Evolutionary conservation across 1,140 invertebrate genomes (phyloP), one percentile per base, ranked within the genome.

Genomic region (Chelonus insularis): DNA sequence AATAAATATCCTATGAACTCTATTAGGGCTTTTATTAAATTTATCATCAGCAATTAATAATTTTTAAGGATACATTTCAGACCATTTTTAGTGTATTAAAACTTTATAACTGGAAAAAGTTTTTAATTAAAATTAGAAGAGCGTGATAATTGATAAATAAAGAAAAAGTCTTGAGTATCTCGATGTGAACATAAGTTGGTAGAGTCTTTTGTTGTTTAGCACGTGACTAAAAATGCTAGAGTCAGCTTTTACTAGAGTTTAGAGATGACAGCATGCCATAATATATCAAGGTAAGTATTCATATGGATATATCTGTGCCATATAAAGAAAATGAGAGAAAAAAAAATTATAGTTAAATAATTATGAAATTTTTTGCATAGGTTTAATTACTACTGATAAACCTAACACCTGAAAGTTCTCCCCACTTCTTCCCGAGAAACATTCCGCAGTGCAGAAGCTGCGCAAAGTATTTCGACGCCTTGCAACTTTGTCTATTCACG

Each of bases 161-260:
- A 51, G 18, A 51, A 60, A 39, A 51, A 11, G 47, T 50, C 21
- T 32, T 5, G 7, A 36, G 16, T 18, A 4, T 8, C 21, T 14
- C 5, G 29, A 39, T 23, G 47, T 37, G 47, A 21, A 60, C 34
- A 29, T 32, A 48, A 48, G 55, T 29, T 41, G 39, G 14, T 39
- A 21, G 52, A 57, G 37, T 41, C 14, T 36, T 34, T 60, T 29
- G 34, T 45, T 36, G 41, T 54, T 45, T 23, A 47, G 39, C 32
- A 48, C 59, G 51, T 61, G 59, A 61, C 59, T 61, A 61, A 61
- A 61, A 55, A 54, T 29, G 50, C 51, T 39, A 47, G 55, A 61
- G 41, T 61, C 59, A 55, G 59, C 59, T 14, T 41, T 54, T 43
- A 20, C 14, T 36, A n/a, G n/a, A 39, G n/a, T 4, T n/a, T 39